Evolutionary conservation across 1,140 invertebrate species (phyloP).

Genomic region (Maconellicoccus hirsutus): DNA sequence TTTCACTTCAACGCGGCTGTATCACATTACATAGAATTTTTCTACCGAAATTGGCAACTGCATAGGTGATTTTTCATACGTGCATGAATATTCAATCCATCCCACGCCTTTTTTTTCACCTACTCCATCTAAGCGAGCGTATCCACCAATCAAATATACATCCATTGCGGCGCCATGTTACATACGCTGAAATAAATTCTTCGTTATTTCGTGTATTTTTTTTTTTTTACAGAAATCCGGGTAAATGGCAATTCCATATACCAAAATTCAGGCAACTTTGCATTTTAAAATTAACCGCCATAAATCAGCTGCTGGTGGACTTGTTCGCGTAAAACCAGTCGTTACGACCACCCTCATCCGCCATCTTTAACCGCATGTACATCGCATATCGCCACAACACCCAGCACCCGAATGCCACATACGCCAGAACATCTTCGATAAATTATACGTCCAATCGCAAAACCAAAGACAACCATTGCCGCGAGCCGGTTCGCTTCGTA

Average conservation of each 20-base stretch:
- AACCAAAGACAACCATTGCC: too few species aligned
- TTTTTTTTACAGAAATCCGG: background rate
- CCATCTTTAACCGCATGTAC: background rate
- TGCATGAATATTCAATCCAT: background rate
- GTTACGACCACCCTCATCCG: background rate
- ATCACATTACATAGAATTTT: background rate
- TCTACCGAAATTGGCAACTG: background rate
- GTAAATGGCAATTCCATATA: background rate
- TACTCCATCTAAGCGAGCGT: too few species aligned
- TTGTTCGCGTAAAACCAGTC: conserved; percentile 1
- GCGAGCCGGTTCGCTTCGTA: too few species aligned
- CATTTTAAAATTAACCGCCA: background rate
- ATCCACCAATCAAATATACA: background rate
- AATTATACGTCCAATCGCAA: too few species aligned
- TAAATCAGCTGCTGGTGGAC: background rate
- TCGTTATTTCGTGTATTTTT: too few species aligned
- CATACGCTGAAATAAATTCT: background rate
- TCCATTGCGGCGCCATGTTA: background rate
- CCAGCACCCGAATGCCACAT: background rate
- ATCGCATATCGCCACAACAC: background rate
- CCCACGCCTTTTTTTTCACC: background rate
- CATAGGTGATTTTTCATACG: background rate
- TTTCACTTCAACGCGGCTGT: background rate
- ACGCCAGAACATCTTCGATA: too few species aligned
- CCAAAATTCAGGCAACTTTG: background rate